Evolutionary conservation across 1,140 invertebrate species (phyloP).

Genomic region (Drosophila obscura): DNA sequence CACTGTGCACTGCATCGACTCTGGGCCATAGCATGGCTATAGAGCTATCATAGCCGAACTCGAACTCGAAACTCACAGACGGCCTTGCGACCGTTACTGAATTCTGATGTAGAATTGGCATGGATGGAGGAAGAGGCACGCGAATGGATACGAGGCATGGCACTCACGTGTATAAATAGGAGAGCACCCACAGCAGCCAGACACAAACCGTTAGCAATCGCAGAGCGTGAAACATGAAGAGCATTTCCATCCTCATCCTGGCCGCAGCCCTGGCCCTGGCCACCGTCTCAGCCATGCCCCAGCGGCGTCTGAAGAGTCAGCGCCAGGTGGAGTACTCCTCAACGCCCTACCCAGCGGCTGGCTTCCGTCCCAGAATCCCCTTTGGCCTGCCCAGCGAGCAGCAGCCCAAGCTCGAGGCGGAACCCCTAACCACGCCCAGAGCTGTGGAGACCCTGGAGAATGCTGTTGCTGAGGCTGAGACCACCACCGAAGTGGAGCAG

Average conservation of each 20-base stretch:
- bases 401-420: slow-evolving; percentile 54
- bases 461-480: slow-evolving; percentile 14
- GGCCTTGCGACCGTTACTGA: slow-evolving; percentile 79
- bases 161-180: slow-evolving; percentile 53
- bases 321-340: slow-evolving; percentile 72
- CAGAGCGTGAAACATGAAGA: slow-evolving; percentile 43
- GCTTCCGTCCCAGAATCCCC: slow-evolving; percentile 68
- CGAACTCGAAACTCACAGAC: slow-evolving; percentile 5
- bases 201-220: slow-evolving; percentile 69
- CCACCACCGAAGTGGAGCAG: slow-evolving; percentile 33
- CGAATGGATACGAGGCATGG: not conserved
- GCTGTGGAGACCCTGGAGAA: slow-evolving; percentile 51
- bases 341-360: slow-evolving; percentile 75
- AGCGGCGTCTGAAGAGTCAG: slow-evolving; percentile 63
- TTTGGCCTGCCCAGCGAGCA: slow-evolving; percentile 69
- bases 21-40: slow-evolving; percentile 20
- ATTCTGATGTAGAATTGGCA: slow-evolving; percentile 74
- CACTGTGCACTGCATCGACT: slow-evolving; percentile 48
- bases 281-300: slow-evolving; percentile 49
- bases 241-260: slow-evolving; percentile 45
- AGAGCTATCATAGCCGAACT: slow-evolving; percentile 60
- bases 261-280: slow-evolving; percentile 35
- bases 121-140: not conserved
- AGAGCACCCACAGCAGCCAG: slow-evolving; percentile 62
- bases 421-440: slow-evolving; percentile 27